phyloP scores from a whole-genome alignment of 2,113 vertebrate species.

The Cyanocitta stelleri region DNA sequence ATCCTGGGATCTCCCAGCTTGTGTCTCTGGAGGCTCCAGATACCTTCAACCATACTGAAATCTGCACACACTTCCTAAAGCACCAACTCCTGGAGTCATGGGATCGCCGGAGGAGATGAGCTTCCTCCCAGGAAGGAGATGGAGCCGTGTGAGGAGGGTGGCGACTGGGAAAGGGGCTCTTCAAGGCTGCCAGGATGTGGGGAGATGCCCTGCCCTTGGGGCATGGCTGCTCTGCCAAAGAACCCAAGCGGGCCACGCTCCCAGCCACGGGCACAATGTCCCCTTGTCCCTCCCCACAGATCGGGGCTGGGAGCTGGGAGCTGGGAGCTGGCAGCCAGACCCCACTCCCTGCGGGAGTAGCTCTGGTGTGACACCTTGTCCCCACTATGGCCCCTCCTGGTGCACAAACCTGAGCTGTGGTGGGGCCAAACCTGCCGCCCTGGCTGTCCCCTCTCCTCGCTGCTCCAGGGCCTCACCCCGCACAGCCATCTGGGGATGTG shows the following conservation, averaged over 20 bases:
- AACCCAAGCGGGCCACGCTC: accelerated
- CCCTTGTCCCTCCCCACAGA: background rate
- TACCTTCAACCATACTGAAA: background rate
- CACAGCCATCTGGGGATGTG: background rate
- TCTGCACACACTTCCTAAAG: background rate
- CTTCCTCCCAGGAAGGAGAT: background rate
- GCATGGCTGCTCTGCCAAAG: background rate
- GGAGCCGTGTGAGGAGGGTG: background rate
- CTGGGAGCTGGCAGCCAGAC: background rate
- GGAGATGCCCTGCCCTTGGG: background rate
- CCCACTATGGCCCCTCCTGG: background rate
- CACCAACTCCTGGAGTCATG: background rate
- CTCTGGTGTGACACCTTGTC: background rate
- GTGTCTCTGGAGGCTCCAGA: constrained; percentile 4
- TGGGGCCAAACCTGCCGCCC: background rate
- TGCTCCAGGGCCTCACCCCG: background rate
- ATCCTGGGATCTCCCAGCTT: constrained; percentile 12
- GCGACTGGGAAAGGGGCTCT: background rate
- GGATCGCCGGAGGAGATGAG: background rate
- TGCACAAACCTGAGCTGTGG: accelerated
- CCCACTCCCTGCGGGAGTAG: background rate
- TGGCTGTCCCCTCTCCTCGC: background rate
- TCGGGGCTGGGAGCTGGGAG: background rate
- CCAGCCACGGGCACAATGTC: accelerated
- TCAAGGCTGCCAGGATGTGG: background rate